Percentiles rank a stretch among this genome's conserved stretches.
These are phyloP conservation scores for Oreochromis spilurus DNA, from an alignment of 2,113 vertebrate species.

Conservation along the genomic window DNA sequence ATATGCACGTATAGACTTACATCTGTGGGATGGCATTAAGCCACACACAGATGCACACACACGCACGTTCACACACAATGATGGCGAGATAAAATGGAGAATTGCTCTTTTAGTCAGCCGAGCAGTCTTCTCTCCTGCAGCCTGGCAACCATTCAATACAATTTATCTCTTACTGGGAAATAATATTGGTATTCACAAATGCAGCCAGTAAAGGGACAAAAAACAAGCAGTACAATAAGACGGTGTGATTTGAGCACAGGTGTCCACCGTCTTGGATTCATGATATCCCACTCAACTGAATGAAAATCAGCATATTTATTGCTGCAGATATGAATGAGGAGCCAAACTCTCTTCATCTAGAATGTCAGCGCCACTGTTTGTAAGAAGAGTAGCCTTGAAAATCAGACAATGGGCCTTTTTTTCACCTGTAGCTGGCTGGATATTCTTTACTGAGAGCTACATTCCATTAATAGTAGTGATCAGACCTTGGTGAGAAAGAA, in stretches of 20 bases:
- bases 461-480: slow-evolving; percentile 41
- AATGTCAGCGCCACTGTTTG: slow-evolving; percentile 21
- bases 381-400: slow-evolving; percentile 17
- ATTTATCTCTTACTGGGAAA: slow-evolving; percentile 58
- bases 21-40: neutral
- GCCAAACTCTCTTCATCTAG: slow-evolving; percentile 1
- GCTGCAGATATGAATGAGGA: slow-evolving; percentile 4
- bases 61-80: slow-evolving; percentile 19
- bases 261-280: slow-evolving; percentile 28
- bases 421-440: slow-evolving; percentile 10
- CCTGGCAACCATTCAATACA: slow-evolving; percentile 57
- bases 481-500: slow-evolving; percentile 38
- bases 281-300: slow-evolving; percentile 20
- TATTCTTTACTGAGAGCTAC: slow-evolving; percentile 20
- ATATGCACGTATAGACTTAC: neutral
- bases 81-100: slow-evolving; percentile 67
- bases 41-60: neutral
- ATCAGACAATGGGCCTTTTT: slow-evolving; percentile 17
- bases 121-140: slow-evolving; percentile 26
- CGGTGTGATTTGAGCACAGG: slow-evolving; percentile 30
- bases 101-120: slow-evolving; percentile 55
- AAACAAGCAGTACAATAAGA: neutral
- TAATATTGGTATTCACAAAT: slow-evolving; percentile 63
- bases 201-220: slow-evolving; percentile 19
- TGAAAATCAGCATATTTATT: slow-evolving; percentile 14